These are phyloP conservation scores for Apocrypta bakeri DNA, from an alignment of 1,140 invertebrate species.

Conservation along the genomic window DNA sequence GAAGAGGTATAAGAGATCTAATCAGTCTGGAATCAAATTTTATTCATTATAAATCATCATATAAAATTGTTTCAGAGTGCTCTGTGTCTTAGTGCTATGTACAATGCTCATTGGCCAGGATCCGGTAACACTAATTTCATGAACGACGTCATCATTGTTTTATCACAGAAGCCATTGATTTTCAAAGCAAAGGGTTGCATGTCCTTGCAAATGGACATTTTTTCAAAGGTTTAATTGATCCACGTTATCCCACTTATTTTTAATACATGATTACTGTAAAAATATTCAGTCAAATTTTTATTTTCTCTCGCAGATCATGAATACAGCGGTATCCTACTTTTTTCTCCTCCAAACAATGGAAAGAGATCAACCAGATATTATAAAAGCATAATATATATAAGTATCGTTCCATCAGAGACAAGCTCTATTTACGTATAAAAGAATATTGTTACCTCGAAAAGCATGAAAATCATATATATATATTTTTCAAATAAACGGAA, in stretches of 20 bases:
- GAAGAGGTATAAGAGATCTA: background rate
- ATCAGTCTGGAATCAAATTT: too few species aligned
- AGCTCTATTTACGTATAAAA: too few species aligned
- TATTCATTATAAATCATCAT: too few species aligned
- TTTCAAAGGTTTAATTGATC: conserved; percentile 50
- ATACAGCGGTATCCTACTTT: conserved; percentile 57
- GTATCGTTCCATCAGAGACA: too few species aligned
- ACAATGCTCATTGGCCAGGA: conserved; percentile 48
- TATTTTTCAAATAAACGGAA: too few species aligned
- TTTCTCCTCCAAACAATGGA: conserved; percentile 53
- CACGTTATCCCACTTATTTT: too few species aligned
- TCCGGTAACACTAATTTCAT: conserved; percentile 29
- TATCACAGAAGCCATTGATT: conserved; percentile 54
- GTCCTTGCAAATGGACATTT: conserved; percentile 55
- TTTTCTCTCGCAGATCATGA: conserved; percentile 50
- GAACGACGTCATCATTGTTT: conserved; percentile 51
- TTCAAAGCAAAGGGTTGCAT: conserved; percentile 55
- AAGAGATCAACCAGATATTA: background rate
- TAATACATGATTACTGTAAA: too few species aligned
- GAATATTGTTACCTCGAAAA: too few species aligned
- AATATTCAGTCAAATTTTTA: too few species aligned
- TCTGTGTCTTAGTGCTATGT: conserved; percentile 1
- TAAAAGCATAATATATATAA: too few species aligned
- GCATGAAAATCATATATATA: too few species aligned
- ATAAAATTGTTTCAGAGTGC: background rate